Conservation (phyloP, 2,113 vertebrate genomes). For the Himantopus leucocephalus region DNA sequence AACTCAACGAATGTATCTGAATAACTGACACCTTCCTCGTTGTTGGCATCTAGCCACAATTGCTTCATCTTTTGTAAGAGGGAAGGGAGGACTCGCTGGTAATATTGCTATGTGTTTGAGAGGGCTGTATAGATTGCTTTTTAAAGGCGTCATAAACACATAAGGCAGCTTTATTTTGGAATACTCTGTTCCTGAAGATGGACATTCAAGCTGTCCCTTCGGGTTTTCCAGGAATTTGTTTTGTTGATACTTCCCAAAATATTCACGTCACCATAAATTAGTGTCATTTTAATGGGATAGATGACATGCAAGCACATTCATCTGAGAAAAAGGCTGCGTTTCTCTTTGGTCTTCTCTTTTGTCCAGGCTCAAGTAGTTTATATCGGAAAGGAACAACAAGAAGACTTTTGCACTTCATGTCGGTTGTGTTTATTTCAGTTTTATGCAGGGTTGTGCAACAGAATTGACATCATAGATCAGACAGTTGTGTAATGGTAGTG, state of each 20-base stretch:
- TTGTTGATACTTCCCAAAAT: not conserved
- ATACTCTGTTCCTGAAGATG: not conserved
- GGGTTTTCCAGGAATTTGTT: not conserved
- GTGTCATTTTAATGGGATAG: not conserved
- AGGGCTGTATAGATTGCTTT: not conserved
- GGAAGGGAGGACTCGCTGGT: not conserved
- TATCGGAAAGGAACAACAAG: not conserved
- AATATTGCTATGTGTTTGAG: not conserved
- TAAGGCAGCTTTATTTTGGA: not conserved
- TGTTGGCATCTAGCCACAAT: not conserved
- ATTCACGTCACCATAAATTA: not conserved
- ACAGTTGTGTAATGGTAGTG: not conserved
- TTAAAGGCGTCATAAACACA: not conserved
- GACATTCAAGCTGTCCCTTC: not conserved
- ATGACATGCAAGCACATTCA: not conserved
- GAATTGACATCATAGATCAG: not conserved
- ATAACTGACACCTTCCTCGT: not conserved
- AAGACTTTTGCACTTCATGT: not conserved
- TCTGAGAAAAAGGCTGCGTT: not conserved
- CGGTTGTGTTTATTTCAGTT: conserved; percentile 10
- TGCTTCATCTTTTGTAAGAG: not conserved
- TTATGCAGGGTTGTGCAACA: conserved; percentile 9
- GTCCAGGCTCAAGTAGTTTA: not conserved
- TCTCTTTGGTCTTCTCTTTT: conserved; percentile 16
- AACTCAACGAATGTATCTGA: not conserved